Base-by-base conservation (phyloP, 2,113 vertebrate species). In the Machaerirhynchus nigripectus region DNA sequence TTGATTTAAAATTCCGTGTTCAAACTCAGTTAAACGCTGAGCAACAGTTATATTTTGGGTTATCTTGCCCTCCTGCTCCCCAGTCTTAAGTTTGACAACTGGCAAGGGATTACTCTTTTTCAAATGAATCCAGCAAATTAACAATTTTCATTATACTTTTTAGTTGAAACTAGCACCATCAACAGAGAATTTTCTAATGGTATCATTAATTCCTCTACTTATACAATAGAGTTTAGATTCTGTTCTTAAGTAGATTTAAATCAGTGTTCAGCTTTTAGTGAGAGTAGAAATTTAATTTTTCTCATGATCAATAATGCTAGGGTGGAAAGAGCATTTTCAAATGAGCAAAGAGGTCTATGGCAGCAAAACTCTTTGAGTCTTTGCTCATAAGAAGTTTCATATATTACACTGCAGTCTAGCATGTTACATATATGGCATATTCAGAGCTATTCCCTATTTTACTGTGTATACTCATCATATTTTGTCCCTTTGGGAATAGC, bases 301-400 rank as follows among this genome's bases (percentile, higher is more conserved):
- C 71, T 95, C 74, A n/a, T 24, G 13, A 73, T 91, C 28, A 23
- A n/a, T 95, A 93, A 81, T 74, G n/a, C 77, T 71, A 21, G 35
- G 82, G 16, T 73, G 67, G 47, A 69, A 94, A 94, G 70, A 93
- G 23, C 50, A 44, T 95, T 96, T 97, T 91, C 59, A 89, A 61
- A 52, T 39, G 26, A 93, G 52, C 35, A 79, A 77, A 91, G 76
- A 77, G 14, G 37, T 87, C 84, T 86, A 8, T 7, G 55, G 67
- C 39, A 87, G 76, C 50, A 77, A 94, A 94, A 93, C 49, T 73
- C n/a, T 46, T 79, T 50, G 71, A 70, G 49, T 40, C 65, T 57
- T 92, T 64, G n/a, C 67, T 92, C 28, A 9, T 52, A 81, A 86
- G 44, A 79, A 22, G 3, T 93, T 81, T 84, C 17, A 61, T 46